phyloP scores from a whole-genome alignment of 1,140 invertebrate genomes.

The Ceratina australensis region DNA sequence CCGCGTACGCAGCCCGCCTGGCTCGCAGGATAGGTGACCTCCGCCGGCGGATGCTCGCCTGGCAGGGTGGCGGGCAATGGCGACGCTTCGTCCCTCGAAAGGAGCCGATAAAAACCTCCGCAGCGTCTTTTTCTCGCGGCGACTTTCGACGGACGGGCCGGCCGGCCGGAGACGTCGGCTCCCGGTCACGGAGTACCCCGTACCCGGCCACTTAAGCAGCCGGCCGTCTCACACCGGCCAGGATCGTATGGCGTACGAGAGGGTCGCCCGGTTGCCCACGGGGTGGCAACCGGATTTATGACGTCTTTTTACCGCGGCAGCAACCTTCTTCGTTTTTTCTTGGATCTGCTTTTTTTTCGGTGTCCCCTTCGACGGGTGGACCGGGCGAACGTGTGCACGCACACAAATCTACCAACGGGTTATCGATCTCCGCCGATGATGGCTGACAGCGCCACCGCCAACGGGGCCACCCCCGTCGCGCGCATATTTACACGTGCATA shows the following conservation, averaged over 20 bases:
- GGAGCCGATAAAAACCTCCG: constrained; percentile 72
- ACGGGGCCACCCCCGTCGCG: constrained; percentile 25
- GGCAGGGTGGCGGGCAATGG: constrained; percentile 75
- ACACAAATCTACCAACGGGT: constrained; percentile 48
- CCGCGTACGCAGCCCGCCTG: constrained; percentile 40
- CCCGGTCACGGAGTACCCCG: constrained; percentile 4
- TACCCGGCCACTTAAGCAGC: constrained; percentile 74
- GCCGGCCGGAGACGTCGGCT: constrained; percentile 65
- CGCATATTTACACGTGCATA: constrained; percentile 40
- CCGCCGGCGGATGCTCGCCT: constrained; percentile 65
- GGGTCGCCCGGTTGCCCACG: constrained; percentile 50
- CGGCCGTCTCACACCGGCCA: constrained; percentile 75
- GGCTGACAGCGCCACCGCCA: constrained; percentile 59
- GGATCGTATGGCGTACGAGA: constrained; percentile 70
- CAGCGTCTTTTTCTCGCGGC: constrained; percentile 72
- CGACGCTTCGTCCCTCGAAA: constrained; percentile 76
- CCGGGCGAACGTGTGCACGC: constrained; percentile 41
- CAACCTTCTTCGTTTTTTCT: constrained; percentile 48
- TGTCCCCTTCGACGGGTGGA: neutral
- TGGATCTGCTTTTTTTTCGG: constrained; percentile 43
- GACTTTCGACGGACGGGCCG: constrained; percentile 61
- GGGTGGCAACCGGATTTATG: constrained; percentile 48
- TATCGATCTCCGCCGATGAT: constrained; percentile 62
- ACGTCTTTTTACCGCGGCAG: constrained; percentile 55
- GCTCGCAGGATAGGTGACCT: constrained; percentile 54